These are phyloP conservation scores for Columba guinea DNA, from an alignment of 2,797 vertebrate species.

Conservation along the genomic window DNA sequence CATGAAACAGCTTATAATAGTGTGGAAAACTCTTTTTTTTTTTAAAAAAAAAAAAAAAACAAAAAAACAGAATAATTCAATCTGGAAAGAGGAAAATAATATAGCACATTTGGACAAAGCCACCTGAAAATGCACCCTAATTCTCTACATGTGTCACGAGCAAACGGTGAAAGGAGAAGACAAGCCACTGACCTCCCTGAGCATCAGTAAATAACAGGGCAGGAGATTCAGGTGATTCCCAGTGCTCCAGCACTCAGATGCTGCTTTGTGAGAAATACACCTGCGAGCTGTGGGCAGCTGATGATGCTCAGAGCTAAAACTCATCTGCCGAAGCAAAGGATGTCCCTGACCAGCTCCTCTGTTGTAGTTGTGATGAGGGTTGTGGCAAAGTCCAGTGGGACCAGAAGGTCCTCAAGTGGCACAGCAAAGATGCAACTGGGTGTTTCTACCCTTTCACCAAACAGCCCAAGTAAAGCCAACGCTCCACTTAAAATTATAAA, in stretches of 20 bases:
- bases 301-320: not conserved
- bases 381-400: not conserved
- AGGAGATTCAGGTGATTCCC: not conserved
- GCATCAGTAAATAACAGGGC: not conserved
- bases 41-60: no score
- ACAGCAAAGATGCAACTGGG: not conserved
- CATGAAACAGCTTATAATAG: not conserved
- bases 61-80: not conserved
- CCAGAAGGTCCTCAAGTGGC: not conserved
- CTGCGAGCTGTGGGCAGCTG: not conserved
- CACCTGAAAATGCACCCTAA: not conserved
- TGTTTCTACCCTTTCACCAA: not conserved
- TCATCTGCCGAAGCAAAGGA: not conserved
- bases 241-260: not conserved
- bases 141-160: not conserved
- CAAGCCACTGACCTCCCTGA: not conserved
- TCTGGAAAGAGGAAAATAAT: not conserved
- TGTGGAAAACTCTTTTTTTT: not conserved
- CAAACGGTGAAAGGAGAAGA: not conserved
- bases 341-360: not conserved
- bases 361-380: not conserved
- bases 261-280: accelerated
- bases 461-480: not conserved
- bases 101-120: not conserved
- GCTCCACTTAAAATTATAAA: not conserved